phyloP scores from a whole-genome alignment of 2,113 vertebrate genomes.

The Synchiropus splendidus region DNA sequence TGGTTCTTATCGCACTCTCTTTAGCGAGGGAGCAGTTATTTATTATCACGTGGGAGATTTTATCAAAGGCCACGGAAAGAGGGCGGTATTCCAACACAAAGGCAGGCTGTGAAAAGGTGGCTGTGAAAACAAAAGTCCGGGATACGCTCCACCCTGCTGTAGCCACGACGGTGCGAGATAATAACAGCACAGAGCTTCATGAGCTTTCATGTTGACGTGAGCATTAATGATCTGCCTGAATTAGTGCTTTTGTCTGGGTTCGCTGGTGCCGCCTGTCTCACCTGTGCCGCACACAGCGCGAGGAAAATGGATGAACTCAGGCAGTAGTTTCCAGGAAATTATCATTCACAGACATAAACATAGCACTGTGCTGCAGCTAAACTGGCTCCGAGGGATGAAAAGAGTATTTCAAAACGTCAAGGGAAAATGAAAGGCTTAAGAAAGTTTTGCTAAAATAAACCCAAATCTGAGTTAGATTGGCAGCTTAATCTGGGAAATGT shows the following conservation, averaged over 20 bases:
- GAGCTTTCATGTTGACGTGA: slow-evolving; percentile 42
- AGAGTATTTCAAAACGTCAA: too few relatives aligned
- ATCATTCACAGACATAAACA: too few relatives aligned
- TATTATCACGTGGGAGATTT: slow-evolving; percentile 17
- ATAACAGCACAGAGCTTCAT: slow-evolving; percentile 36
- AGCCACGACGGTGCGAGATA: slow-evolving; percentile 37
- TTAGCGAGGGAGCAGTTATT: slow-evolving; percentile 1
- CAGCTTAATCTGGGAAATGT: too few relatives aligned
- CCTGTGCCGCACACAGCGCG: slow-evolving; percentile 34
- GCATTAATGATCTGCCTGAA: slow-evolving; percentile 46
- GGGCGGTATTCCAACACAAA: slow-evolving; percentile 22
- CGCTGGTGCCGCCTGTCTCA: slow-evolving; percentile 30
- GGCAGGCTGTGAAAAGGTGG: slow-evolving; percentile 15
- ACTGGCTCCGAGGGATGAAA: too few relatives aligned
- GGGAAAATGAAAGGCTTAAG: too few relatives aligned
- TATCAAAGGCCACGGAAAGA: slow-evolving; percentile 28
- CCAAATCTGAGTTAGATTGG: too few relatives aligned
- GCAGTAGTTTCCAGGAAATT: too few relatives aligned
- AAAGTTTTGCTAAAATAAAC: too few relatives aligned
- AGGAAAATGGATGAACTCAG: too few relatives aligned
- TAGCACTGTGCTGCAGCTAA: too few relatives aligned
- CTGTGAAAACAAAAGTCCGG: slow-evolving; percentile 22
- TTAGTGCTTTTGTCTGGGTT: slow-evolving; percentile 34
- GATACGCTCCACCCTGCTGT: slow-evolving; percentile 35
- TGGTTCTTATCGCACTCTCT: too few relatives aligned